A percentile compares a stretch with the other conserved stretches of the same genome.
phyloP scores from a whole-genome alignment of 2,113 vertebrate genomes.

The Crotalus helleri region DNA sequence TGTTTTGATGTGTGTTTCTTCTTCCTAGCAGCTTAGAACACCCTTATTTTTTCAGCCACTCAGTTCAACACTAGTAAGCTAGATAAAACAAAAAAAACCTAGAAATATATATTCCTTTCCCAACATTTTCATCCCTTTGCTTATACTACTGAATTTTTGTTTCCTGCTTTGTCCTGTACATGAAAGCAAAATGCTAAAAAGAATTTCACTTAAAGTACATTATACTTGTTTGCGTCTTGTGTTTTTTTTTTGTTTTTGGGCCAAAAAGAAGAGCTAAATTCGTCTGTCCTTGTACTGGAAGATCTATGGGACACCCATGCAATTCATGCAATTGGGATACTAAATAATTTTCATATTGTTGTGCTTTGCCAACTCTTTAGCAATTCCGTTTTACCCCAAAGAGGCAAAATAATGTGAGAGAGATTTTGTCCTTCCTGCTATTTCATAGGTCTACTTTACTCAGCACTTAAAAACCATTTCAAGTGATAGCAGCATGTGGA shows the following conservation, averaged over 20 bases:
- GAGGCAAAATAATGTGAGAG: not conserved
- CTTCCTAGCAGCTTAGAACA: constrained; percentile 48
- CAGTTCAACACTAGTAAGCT: constrained; percentile 40
- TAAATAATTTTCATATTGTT: not conserved
- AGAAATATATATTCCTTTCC: not conserved
- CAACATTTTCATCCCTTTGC: constrained; percentile 50
- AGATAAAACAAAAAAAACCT: constrained; percentile 41
- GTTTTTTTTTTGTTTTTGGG: not conserved
- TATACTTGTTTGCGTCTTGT: not conserved
- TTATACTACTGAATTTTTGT: constrained; percentile 48
- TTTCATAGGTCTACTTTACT: not conserved
- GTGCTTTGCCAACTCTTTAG: not conserved
- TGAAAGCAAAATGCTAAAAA: not conserved
- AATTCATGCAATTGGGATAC: not conserved
- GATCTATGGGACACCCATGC: not conserved
- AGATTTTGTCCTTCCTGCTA: not conserved
- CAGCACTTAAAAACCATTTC: not conserved
- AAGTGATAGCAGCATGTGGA: not conserved
- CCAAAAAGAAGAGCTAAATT: not conserved
- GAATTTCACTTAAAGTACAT: not conserved
- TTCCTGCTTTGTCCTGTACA: constrained; percentile 41
- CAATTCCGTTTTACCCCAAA: not conserved
- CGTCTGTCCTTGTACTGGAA: not conserved
- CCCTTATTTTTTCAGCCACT: constrained; percentile 26
- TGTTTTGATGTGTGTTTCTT: constrained; percentile 49